Percentiles rank a stretch among this genome's conserved stretches.
Conservation (phyloP, 2,797 vertebrate genomes). For the Acridotheres tristis region DNA sequence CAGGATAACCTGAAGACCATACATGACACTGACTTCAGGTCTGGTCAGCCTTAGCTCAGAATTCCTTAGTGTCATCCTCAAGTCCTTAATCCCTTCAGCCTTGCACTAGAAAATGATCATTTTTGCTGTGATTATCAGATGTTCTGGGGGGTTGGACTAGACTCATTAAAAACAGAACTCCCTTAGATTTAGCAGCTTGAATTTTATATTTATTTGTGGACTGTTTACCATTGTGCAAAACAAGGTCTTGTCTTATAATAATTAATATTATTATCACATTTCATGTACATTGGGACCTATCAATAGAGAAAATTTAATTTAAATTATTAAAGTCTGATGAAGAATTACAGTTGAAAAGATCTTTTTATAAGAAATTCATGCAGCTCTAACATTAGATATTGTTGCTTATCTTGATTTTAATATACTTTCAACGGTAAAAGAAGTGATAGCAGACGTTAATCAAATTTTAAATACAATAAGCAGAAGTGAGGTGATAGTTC, state of each 20-base stretch:
- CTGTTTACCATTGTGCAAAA: not conserved
- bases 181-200: not conserved
- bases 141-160: not conserved
- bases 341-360: not conserved
- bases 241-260: not conserved
- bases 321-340: not conserved
- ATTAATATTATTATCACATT: not conserved
- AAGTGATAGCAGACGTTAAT: not conserved
- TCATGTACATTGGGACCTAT: not conserved
- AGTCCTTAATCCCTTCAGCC: not conserved
- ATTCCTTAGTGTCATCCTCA: not conserved
- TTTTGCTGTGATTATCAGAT: not conserved
- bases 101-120: not conserved
- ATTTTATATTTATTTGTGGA: not conserved
- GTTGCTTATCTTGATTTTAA: not conserved
- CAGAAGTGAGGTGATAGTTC: not conserved
- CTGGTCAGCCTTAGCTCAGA: not conserved
- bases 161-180: not conserved
- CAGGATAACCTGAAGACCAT: not conserved
- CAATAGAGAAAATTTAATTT: not conserved
- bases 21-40: not conserved
- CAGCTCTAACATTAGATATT: not conserved
- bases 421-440: not conserved
- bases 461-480: not conserved
- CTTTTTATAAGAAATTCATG: not conserved